Base-by-base conservation (phyloP, 2,888 invertebrate genomes). In the Hypomecis punctinalis region DNA sequence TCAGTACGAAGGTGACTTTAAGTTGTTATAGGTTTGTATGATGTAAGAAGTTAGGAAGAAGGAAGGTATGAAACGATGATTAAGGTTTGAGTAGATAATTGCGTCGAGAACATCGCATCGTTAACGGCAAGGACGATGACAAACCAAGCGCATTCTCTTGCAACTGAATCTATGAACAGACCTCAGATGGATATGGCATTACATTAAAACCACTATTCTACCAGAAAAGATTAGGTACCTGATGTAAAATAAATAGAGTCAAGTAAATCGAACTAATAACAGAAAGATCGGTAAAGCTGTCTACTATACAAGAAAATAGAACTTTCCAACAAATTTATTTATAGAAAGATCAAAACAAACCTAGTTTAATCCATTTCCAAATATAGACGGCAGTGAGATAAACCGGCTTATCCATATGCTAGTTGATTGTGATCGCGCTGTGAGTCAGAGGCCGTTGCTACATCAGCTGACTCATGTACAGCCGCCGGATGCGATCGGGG, bases 391-490 rank as follows among this genome's bases (percentile, higher is more conserved):
- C 43, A 55, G 58, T 61, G 69, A 66, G 63, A 63, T 63, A 64
- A 69, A 67, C 59, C 78, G 75, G 77, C 82, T 74, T 77, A 83
- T 86, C 83, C 82, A 75, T 69, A 71, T 67, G 67, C 83, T 84
- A 75, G 80, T 82, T 83, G 78, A 81, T 83, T 79, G 74, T 78
- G 79, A 82, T 86, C 81, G 83, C 81, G 80, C 79, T 75, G 76
- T 92, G 91, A 91, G 77, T 92, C 90, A 92, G 76, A 78, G 79
- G 84, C 83, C 81, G 80, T 86, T 88, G 89, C 88, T 81, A 85
- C 89, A 89, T 83, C 87, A 88, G 89, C 89, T 91, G 91, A 91
- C 88, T 92, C 92, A 92, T 85, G 85, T 81, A 74, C 66, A 72
- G 67, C 72, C 61, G 69, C 61, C 72, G 76, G 76, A 79, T 81